These are phyloP conservation scores for Aptenodytes forsteri DNA, from an alignment of 2,113 vertebrate species.

Conservation along the genomic window DNA sequence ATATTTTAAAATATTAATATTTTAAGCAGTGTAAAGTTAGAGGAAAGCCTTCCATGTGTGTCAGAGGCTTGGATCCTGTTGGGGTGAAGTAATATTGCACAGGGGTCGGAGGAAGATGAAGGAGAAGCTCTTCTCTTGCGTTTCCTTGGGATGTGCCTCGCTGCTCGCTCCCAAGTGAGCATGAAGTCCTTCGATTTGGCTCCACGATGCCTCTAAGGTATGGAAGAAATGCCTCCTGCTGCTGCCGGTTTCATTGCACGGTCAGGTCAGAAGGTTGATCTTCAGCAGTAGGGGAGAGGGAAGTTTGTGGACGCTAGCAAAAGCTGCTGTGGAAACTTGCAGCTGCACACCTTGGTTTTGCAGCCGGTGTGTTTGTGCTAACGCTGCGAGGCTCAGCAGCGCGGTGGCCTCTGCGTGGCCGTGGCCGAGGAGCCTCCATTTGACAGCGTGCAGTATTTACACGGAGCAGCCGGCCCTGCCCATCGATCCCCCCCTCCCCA, in stretches of 20 bases:
- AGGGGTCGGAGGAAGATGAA: not conserved
- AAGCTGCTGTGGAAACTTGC: not conserved
- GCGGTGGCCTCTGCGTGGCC: not conserved
- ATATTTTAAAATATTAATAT: not conserved
- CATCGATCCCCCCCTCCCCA: not conserved
- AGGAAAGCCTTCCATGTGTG: not conserved
- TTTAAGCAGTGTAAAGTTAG: not conserved
- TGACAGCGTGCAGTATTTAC: not conserved
- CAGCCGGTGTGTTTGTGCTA: not conserved
- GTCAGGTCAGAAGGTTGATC: not conserved
- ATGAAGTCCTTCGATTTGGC: not conserved
- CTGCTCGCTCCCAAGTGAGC: not conserved
- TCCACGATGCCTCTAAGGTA: not conserved
- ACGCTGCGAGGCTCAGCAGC: not conserved
- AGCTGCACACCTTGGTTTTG: not conserved
- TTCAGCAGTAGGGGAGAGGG: not conserved
- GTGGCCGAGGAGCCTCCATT: not conserved
- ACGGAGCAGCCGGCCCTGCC: not conserved
- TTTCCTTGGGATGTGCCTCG: fast-evolving
- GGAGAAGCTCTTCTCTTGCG: not conserved
- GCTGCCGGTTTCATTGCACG: not conserved
- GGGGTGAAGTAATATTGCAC: not conserved
- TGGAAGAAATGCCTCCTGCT: not conserved
- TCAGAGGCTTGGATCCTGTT: not conserved
- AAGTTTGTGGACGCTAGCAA: not conserved